These are phyloP conservation scores for Chelon labrosus DNA, from an alignment of 2,797 vertebrate genomes.

Conservation along the genomic window DNA sequence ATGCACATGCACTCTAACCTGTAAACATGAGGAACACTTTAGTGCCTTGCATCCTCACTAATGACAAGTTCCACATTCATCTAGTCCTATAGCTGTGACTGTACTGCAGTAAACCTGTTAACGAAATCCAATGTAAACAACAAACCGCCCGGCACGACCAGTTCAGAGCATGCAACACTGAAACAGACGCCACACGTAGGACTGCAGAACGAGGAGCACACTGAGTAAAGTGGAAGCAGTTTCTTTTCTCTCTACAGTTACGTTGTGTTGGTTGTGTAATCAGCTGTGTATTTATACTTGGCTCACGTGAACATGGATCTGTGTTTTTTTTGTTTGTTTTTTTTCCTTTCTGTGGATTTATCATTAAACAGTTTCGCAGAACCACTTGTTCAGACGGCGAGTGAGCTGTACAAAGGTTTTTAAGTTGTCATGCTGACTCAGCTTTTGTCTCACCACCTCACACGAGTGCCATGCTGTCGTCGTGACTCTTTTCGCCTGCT, in stretches of 20 bases:
- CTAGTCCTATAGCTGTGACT: slow-evolving; percentile 55
- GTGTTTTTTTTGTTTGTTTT: slow-evolving; percentile 57
- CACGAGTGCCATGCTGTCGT: slow-evolving; percentile 81
- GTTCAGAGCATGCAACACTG: slow-evolving; percentile 32
- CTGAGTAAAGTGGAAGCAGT: slow-evolving; percentile 43
- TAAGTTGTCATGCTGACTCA: slow-evolving; percentile 49
- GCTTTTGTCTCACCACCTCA: slow-evolving; percentile 59
- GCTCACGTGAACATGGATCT: slow-evolving; percentile 49
- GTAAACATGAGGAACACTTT: slow-evolving; percentile 79
- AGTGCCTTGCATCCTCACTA: slow-evolving; percentile 84
- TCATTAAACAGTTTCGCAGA: slow-evolving; percentile 68
- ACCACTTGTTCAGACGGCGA: slow-evolving; percentile 60
- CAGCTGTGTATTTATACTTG: slow-evolving; percentile 66
- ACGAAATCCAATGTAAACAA: slow-evolving; percentile 17
- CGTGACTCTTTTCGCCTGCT: slow-evolving; percentile 75
- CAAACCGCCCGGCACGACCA: neutral
- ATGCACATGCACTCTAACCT: slow-evolving; percentile 72
- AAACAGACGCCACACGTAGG: slow-evolving; percentile 27
- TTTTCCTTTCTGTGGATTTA: slow-evolving; percentile 63
- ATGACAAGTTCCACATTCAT: slow-evolving; percentile 68
- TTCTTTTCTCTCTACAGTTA: slow-evolving; percentile 52
- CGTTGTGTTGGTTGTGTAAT: slow-evolving; percentile 63
- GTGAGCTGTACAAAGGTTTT: slow-evolving; percentile 53
- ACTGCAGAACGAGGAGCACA: slow-evolving; percentile 70
- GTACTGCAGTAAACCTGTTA: slow-evolving; percentile 49